Percentiles rank a stretch among this genome's conserved stretches.
phyloP scores from a whole-genome alignment of 2,797 vertebrate species.

The Setipinna tenuifilis region DNA sequence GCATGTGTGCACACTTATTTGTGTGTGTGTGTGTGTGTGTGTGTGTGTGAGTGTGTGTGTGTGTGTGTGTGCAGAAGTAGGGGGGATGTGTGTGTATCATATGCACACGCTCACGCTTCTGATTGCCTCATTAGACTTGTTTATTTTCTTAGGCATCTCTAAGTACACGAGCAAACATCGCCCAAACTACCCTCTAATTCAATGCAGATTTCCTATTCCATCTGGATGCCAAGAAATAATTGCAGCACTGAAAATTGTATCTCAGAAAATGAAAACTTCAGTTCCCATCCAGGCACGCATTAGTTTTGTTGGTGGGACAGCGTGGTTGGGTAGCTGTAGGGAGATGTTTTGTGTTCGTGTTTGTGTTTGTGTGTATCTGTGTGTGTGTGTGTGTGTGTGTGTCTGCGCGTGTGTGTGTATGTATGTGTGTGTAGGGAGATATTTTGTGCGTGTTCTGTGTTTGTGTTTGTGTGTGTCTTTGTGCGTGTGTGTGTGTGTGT shows the following conservation, averaged over 20 bases:
- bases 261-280: constrained; percentile 39
- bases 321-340: neutral
- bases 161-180: neutral
- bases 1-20: neutral
- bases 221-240: constrained; percentile 33
- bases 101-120: neutral
- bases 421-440: neutral
- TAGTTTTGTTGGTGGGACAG: constrained; percentile 34
- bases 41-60: constrained; percentile 17
- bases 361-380: constrained; percentile 35
- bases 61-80: constrained; percentile 1
- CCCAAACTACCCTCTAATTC: neutral
- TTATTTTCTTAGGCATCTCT: neutral
- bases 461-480: neutral
- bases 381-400: neutral
- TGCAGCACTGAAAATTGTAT: constrained; percentile 29
- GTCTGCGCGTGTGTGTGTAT: constrained; percentile 10
- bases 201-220: neutral
- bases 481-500: neutral
- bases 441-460: neutral
- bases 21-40: constrained; percentile 19
- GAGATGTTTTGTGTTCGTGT: neutral
- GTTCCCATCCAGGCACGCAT: constrained; percentile 43
- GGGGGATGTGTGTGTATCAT: too few species aligned
- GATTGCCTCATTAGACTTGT: constrained; percentile 20